Conservation (phyloP, 2,113 vertebrate species). For the Synchiropus splendidus region DNA sequence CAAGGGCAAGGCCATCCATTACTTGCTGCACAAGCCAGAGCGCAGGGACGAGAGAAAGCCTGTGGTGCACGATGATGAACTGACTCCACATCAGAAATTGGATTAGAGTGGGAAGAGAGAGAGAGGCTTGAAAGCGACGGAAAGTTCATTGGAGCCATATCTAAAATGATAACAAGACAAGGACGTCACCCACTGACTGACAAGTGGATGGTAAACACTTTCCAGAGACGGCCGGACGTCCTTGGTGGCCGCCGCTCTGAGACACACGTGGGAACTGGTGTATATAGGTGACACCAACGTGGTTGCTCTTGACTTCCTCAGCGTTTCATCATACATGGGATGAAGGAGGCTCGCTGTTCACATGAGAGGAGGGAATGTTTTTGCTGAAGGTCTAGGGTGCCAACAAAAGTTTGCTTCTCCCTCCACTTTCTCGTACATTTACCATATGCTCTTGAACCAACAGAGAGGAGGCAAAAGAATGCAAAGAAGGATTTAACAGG, state of each 20-base stretch:
- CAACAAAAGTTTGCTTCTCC: too few relatives aligned
- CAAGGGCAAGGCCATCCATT: constrained; percentile 51
- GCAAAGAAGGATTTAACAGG: constrained; percentile 1
- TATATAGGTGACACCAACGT: too few relatives aligned
- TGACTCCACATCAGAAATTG: constrained; percentile 60
- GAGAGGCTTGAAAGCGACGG: constrained; percentile 60
- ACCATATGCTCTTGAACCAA: too few relatives aligned
- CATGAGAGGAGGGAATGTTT: too few relatives aligned
- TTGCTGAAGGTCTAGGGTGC: too few relatives aligned
- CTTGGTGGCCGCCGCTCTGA: too few relatives aligned
- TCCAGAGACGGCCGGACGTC: too few relatives aligned
- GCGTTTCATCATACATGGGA: too few relatives aligned
- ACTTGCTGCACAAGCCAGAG: constrained; percentile 41
- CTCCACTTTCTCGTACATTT: too few relatives aligned
- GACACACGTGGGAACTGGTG: too few relatives aligned
- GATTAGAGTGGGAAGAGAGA: constrained; percentile 64
- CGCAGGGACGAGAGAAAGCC: constrained; percentile 39
- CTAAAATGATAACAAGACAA: constrained; percentile 65
- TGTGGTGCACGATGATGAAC: constrained; percentile 57
- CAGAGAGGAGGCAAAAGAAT: not conserved
- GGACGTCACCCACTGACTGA: constrained; percentile 49
- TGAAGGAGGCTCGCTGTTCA: too few relatives aligned
- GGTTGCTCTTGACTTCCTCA: too few relatives aligned
- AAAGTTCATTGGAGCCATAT: constrained; percentile 65
- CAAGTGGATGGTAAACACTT: constrained; percentile 34